Evolutionary conservation across 2,113 vertebrate species (phyloP).

Genomic region (Silurus meridionalis): DNA sequence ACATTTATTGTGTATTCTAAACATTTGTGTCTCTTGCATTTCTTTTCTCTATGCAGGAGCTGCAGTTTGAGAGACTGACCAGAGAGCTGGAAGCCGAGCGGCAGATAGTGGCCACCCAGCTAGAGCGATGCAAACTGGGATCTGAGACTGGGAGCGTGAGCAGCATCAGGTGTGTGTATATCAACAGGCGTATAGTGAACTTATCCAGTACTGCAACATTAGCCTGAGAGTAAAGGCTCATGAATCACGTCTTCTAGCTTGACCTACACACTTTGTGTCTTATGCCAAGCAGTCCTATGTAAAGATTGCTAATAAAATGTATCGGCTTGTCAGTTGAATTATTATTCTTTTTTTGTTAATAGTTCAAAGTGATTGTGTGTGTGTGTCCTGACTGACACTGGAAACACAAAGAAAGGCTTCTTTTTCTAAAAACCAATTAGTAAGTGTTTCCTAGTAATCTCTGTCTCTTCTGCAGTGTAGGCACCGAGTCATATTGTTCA

Average conservation of each 20-base stretch:
- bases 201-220: background rate
- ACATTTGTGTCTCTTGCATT: conserved; percentile 45
- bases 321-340: background rate
- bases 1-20: background rate
- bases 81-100: conserved; percentile 97
- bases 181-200: conserved; percentile 18
- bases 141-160: conserved; percentile 98
- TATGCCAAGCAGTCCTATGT: background rate
- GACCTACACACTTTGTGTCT: background rate
- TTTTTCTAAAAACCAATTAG: conserved; percentile 34
- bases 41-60: conserved; percentile 76
- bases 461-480: background rate
- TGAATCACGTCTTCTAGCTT: background rate
- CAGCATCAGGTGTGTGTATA: conserved; percentile 88
- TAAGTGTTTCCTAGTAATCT: conserved; percentile 17
- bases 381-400: background rate
- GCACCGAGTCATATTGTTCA: conserved; percentile 24
- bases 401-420: background rate
- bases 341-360: background rate
- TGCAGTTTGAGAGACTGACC: conserved; percentile 98
- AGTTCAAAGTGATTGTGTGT: background rate
- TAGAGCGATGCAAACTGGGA: conserved; percentile 99
- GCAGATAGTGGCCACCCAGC: conserved; percentile 96
- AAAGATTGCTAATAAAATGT: background rate
- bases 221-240: background rate